Base-by-base conservation (phyloP, 1,140 invertebrate species). In the Drosophila novamexicana region DNA sequence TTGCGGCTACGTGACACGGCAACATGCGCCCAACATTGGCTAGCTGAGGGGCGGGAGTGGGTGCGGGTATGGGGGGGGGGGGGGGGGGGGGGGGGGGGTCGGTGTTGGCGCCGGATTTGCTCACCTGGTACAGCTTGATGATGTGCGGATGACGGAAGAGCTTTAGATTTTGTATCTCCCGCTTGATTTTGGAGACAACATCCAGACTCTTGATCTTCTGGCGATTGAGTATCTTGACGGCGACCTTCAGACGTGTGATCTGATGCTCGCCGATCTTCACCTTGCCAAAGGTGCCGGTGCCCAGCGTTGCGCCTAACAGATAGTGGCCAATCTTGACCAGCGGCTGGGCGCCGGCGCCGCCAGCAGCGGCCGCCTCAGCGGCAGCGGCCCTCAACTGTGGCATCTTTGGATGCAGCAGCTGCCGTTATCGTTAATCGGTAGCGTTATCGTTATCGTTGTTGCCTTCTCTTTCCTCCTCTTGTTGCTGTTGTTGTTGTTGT, bases 131-230 rank as follows among this genome's bases (percentile, higher is more conserved):
- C 94, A 99, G 93, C 94, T 99, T 99, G 70, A 99, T 99, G 77
- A 99, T 99, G 92, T 99, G 99, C 14, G 99, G 99, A 95, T 99
- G 99, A 66, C 98, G 95, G 92, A 99, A 99, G 1, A 99, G 94
- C 92, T 99, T 99, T 2, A 99, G 94, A 94, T 99, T 99, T 93
- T 99, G 98, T 90, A 99, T 99, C 94, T 99, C 99, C 64, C 99
- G 94, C 53, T 98, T 94, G 77, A 99, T 99, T 94, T 99, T 99
- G 2, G 98, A 98, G 45, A 99, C 99, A 2, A 99, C 99, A 95
- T 99, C 99, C 2, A 99, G 94, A 91, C 97, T 99, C 93, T 99
- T 99, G 40, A 99, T 99, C 93, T 99, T 99, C 86, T 99, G 97
- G 29, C 99, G 94, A 93, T 99, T 99, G 29, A 99, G 93, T 75